A percentile compares a stretch with the other conserved stretches of the same genome.
Evolutionary conservation across 2,888 invertebrate species (phyloP).

Genomic region (Brachyopa scutellaris): DNA sequence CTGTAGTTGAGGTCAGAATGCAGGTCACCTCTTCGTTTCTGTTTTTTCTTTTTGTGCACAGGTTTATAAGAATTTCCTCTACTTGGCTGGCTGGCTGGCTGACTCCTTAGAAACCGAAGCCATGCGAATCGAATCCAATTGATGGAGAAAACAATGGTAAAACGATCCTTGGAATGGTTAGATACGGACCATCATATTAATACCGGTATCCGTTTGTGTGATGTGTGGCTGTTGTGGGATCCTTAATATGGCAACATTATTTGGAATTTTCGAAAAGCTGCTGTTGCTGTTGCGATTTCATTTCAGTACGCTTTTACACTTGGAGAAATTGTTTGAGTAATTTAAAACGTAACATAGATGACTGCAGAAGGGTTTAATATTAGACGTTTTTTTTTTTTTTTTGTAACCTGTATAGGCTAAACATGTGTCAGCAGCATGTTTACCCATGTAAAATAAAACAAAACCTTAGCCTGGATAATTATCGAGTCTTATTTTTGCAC

Average conservation of each 20-base stretch:
- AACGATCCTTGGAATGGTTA: constrained; percentile 54
- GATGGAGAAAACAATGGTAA: constrained; percentile 59
- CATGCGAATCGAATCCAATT: constrained; percentile 56
- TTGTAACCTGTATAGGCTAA: too few species aligned
- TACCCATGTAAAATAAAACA: too few species aligned
- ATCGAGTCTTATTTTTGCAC: too few species aligned
- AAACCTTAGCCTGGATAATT: too few species aligned
- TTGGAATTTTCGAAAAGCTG: constrained; percentile 32
- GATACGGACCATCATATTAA: constrained; percentile 62
- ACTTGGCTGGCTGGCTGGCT: background rate
- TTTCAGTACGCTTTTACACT: constrained; percentile 17
- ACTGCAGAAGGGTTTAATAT: background rate
- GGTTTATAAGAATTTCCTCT: background rate
- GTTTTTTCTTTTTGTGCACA: constrained; percentile 39
- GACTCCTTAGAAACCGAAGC: constrained; percentile 39
- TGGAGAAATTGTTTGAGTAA: constrained; percentile 7
- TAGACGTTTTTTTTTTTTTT: too few species aligned
- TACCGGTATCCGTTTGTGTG: constrained; percentile 40
- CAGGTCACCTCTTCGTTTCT: constrained; percentile 33
- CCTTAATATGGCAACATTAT: constrained; percentile 38
- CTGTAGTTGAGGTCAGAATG: constrained; percentile 29
- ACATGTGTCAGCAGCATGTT: too few species aligned
- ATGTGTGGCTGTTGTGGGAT: constrained; percentile 18
- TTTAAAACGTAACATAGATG: background rate
- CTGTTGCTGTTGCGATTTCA: constrained; percentile 4